Evolutionary conservation across 37 sponge, comb jelly and placozoan species (phyloP).

Genomic region (Diacarnus erythraeanus): DNA sequence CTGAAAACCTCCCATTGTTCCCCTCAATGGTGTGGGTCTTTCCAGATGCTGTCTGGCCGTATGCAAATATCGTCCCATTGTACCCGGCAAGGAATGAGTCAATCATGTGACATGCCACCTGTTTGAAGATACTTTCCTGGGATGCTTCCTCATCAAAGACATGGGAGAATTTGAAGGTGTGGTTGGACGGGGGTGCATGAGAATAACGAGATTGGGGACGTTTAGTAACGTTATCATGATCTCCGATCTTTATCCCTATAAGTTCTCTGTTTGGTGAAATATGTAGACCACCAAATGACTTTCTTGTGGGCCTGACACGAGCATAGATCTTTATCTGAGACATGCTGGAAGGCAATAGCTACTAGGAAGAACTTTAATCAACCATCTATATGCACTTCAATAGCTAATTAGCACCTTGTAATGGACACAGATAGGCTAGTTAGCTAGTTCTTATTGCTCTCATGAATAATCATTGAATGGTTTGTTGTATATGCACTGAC

Average conservation of each 20-base stretch:
- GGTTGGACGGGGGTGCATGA: slow-evolving; percentile 28
- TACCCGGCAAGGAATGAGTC: slow-evolving; percentile 81
- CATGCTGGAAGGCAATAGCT: slow-evolving; percentile 22
- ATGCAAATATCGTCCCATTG: slow-evolving; percentile 93
- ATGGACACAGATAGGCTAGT: too few species aligned
- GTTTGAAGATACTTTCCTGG: slow-evolving; percentile 74
- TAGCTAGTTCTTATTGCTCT: too few species aligned
- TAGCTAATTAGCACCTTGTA: too few species aligned
- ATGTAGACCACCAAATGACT: slow-evolving; percentile 8
- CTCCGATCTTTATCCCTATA: neutral
- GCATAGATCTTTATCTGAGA: slow-evolving; percentile 67
- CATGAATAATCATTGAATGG: too few species aligned
- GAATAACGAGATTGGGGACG: neutral
- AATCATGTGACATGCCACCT: slow-evolving; percentile 49
- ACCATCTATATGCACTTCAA: neutral
- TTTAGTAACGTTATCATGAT: neutral
- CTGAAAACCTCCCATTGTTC: slow-evolving; percentile 56
- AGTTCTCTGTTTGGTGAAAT: neutral
- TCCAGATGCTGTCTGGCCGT: slow-evolving; percentile 91
- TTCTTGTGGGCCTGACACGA: slow-evolving; percentile 47
- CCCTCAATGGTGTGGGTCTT: slow-evolving; percentile 81
- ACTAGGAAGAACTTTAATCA: too few species aligned
- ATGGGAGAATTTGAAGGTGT: slow-evolving; percentile 58
- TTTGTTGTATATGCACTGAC: too few species aligned
- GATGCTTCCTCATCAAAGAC: slow-evolving; percentile 57